Evolutionary conservation across 2,797 vertebrate species (phyloP).

Genomic region (Glossophaga mutica): DNA sequence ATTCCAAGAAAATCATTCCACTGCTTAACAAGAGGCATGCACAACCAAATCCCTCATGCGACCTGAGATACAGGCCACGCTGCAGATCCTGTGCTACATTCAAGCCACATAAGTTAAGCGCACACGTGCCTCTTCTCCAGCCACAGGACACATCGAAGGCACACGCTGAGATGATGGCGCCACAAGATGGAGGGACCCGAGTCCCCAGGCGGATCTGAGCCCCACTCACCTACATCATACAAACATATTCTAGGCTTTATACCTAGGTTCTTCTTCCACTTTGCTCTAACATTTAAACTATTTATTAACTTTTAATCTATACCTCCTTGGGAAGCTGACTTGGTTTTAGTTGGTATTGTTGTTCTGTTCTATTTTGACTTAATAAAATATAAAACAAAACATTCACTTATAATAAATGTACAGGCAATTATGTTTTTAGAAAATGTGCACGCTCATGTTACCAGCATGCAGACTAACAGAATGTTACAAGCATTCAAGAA

Average conservation of each 20-base stretch:
- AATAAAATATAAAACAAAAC: not conserved
- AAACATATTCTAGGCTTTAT: not conserved
- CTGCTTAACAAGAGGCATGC: not conserved
- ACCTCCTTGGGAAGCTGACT: not conserved
- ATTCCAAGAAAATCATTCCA: not conserved
- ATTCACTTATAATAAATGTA: not conserved
- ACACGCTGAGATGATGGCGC: not conserved
- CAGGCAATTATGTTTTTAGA: not conserved
- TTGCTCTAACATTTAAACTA: not conserved
- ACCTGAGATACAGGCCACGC: not conserved
- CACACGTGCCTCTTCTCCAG: not conserved
- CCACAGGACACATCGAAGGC: not conserved
- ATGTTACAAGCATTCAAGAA: not conserved
- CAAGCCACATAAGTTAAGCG: not conserved
- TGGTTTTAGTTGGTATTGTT: not conserved
- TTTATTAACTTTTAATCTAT: not conserved
- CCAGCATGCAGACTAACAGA: not conserved
- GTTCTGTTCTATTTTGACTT: not conserved
- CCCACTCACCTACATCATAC: not conserved
- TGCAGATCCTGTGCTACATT: not conserved
- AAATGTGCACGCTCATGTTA: not conserved
- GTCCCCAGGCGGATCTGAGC: not conserved
- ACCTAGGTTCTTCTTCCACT: not conserved
- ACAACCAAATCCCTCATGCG: not conserved
- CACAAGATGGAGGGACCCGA: not conserved